Evolutionary conservation across 2,888 invertebrate species (phyloP).

Genomic region (Myathropa florea): DNA sequence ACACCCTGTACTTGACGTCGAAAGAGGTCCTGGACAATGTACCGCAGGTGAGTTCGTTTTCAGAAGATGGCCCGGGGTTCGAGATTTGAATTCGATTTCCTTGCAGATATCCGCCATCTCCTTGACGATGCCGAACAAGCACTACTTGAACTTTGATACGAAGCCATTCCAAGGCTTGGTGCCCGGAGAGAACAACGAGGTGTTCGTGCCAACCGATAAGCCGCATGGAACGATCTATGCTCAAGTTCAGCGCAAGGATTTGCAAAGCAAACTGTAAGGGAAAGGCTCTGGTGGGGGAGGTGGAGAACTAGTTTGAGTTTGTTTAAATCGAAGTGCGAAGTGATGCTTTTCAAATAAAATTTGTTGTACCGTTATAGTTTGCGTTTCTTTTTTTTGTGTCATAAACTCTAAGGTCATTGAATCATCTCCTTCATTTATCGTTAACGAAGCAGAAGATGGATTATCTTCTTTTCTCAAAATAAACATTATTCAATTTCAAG

Average conservation of each 20-base stretch:
- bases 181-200: constrained; percentile 85
- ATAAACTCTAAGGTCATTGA: too few species aligned
- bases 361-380: background rate
- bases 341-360: constrained; percentile 28
- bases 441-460: too few species aligned
- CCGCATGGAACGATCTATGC: constrained; percentile 90
- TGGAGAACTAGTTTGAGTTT: too few species aligned
- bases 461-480: too few species aligned
- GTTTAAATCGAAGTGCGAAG: background rate
- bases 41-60: constrained; percentile 83
- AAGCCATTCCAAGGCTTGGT: constrained; percentile 87
- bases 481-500: too few species aligned
- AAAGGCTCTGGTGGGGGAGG: background rate
- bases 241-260: constrained; percentile 83
- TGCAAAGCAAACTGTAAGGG: constrained; percentile 75
- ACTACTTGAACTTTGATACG: constrained; percentile 89
- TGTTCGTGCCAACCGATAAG: constrained; percentile 89
- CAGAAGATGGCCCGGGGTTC: background rate
- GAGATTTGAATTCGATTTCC: background rate
- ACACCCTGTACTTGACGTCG: constrained; percentile 88
- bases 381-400: background rate
- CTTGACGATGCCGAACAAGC: constrained; percentile 91
- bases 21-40: constrained; percentile 86
- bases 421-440: too few species aligned
- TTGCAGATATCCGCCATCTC: constrained; percentile 85